Conservation (phyloP, 2,888 invertebrate genomes). For the Philonicus albiceps region DNA sequence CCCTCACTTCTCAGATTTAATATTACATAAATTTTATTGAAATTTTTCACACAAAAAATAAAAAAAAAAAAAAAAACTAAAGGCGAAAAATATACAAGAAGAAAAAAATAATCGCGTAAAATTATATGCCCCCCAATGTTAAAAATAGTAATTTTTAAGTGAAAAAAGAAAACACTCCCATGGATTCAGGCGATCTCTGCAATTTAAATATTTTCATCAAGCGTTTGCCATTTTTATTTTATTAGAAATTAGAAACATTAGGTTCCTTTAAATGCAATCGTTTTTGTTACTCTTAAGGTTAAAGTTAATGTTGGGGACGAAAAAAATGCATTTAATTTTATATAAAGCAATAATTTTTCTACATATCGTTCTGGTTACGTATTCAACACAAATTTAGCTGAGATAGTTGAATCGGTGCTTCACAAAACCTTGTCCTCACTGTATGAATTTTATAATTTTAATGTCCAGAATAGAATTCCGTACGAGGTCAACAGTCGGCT, state of each 20-base stretch:
- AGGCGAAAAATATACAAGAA: neutral
- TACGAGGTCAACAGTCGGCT: neutral
- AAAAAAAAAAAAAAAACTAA: neutral
- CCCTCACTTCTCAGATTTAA: slow-evolving; percentile 23
- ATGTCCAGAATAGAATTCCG: neutral
- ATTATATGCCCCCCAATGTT: slow-evolving; percentile 30
- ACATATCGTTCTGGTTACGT: neutral
- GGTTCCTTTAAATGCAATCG: neutral
- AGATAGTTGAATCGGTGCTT: neutral
- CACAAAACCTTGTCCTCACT: neutral
- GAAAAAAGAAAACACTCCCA: slow-evolving; percentile 3
- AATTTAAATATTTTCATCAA: neutral
- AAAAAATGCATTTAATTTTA: neutral
- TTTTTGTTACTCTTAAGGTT: neutral
- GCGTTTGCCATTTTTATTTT: neutral
- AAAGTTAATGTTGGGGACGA: neutral
- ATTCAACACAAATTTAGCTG: neutral
- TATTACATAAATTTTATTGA: slow-evolving; percentile 45
- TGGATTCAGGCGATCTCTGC: neutral
- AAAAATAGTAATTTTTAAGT: slow-evolving; percentile 27
- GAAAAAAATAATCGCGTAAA: neutral
- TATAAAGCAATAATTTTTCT: neutral
- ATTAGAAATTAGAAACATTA: neutral
- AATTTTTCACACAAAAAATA: slow-evolving; percentile 5
- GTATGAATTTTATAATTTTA: neutral